Evolutionary conservation across 2,113 vertebrate genomes (phyloP), one percentile per base, ranked within the genome.

Genomic region (Ictidomys tridecemlineatus): DNA sequence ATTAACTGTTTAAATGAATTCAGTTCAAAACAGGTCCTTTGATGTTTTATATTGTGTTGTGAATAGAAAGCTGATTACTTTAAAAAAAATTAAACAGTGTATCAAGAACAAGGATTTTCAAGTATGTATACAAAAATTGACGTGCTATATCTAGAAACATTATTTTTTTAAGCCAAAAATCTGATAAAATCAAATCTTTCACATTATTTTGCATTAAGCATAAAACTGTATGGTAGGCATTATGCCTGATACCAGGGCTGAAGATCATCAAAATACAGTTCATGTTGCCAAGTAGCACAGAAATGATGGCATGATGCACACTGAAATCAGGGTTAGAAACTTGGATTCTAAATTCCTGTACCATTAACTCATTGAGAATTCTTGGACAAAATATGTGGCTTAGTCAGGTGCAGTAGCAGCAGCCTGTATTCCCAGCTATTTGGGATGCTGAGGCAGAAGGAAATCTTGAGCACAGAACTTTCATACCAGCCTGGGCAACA

Each of bases 101-200:
- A 79, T 83, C 63, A 84, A 73, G 28, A 76, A n/a, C 48, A 96
- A 96, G 58, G 13, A 83, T 76, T 85, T 77, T 77, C 45, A 94
- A 94, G 48, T 34, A 86, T 9, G 11, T 17, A 88, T 42, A 87
- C 5, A 20, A 85, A 96, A 97, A 96, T 17, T 53, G 56, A 86
- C 34, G 39, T 61, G 89, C 87, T 51, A 13, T 76, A 79, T 83
- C 48, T 83, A 94, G 39, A 93, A 94, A 72, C 6, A 89, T 77
- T 95, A 51, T 37, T 92, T 93, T 45, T 69, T 84, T 93, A 92
- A 95, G n/a, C 42, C 48, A 74, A 89, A 96, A 96, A 61, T 58
- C 18, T 88, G 61, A 74, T 63, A 51, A 91, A 91, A 89, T 89
- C 5, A 79, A 95, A 79, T 92, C 42, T 93, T 70, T 89, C 9